Evolutionary conservation across 2,113 vertebrate genomes (phyloP), one percentile per base, ranked within the genome.

Genomic region (Stictonetta naevosa): DNA sequence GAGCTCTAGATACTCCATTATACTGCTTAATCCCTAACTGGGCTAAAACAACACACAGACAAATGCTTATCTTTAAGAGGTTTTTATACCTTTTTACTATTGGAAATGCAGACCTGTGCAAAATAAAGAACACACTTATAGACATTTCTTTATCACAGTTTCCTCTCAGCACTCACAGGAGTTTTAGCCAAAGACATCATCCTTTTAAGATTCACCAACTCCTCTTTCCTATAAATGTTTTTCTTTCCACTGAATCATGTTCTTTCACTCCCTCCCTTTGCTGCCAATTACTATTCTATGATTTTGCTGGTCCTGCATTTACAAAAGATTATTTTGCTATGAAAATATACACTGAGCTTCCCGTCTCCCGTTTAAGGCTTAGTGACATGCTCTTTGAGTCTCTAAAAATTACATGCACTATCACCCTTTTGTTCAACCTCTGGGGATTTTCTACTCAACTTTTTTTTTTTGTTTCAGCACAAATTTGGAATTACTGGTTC

Each of bases 191-290:
- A 90, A 94, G 72, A 77, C 55, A 93, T 44, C 72, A 90, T 77
- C 63, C 75, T 95, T 95, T 94, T 72, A 92, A 83, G 83, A 78
- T 92, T 93, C 44, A 7, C 38, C 44, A 21, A 86, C 63, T 94
- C 58, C 29, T 96, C 71, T 86, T 95, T 86, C 72, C 25, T 90
- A 36, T 36, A 86, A 91, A 77, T 88, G 88, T 92, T 96, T 95
- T 93, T 86, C 77, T 97, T 96, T 92, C 92, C 88, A 83, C 55
- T 94, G 75, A 93, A 80, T 86, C 50, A 88, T 63, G 72, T 69
- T 81, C 68, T 83, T 95, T 90, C 59, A 80, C 63, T 92, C 79
- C 63, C 16, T 82, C 15, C 28, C n/a, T 88, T 80, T 88, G 53
- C 59, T 93, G 44, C 36, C 84, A 77, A 87, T 89, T 92, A 63